A percentile compares a stretch with the other conserved stretches of the same genome.
phyloP scores from a whole-genome alignment of 1,140 invertebrate genomes.

The Leptestheria dahalacensis region DNA sequence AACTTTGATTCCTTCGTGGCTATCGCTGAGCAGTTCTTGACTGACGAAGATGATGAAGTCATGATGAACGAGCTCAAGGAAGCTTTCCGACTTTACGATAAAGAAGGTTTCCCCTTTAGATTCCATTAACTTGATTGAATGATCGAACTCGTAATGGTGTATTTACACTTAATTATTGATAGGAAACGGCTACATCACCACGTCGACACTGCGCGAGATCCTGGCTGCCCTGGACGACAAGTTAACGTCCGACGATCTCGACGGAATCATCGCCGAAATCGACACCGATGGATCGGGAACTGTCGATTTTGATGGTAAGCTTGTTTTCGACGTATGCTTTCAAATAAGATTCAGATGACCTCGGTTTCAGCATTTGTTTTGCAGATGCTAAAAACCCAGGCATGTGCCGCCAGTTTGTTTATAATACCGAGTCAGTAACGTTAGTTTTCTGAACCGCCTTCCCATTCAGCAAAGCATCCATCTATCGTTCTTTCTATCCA shows the following conservation, averaged over 20 bases:
- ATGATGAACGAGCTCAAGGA: slow-evolving; percentile 89
- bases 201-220: slow-evolving; percentile 79
- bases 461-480: too few species aligned
- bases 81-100: slow-evolving; percentile 75
- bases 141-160: neutral
- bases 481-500: too few species aligned
- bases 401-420: too few species aligned
- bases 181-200: slow-evolving; percentile 88
- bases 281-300: slow-evolving; percentile 86
- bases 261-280: slow-evolving; percentile 79
- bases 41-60: slow-evolving; percentile 71
- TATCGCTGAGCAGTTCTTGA: slow-evolving; percentile 27
- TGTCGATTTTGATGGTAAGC: slow-evolving; percentile 37
- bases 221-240: slow-evolving; percentile 79
- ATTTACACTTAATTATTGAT: slow-evolving; percentile 27
- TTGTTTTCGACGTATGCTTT: neutral
- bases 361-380: too few species aligned
- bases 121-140: too few species aligned
- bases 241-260: slow-evolving; percentile 68
- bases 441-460: too few species aligned
- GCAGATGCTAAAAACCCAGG: too few species aligned
- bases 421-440: too few species aligned
- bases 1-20: slow-evolving; percentile 31
- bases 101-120: too few species aligned
- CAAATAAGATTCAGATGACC: too few species aligned